Conservation (phyloP, 2,888 invertebrate species). For the Ochlodes sylvanus region DNA sequence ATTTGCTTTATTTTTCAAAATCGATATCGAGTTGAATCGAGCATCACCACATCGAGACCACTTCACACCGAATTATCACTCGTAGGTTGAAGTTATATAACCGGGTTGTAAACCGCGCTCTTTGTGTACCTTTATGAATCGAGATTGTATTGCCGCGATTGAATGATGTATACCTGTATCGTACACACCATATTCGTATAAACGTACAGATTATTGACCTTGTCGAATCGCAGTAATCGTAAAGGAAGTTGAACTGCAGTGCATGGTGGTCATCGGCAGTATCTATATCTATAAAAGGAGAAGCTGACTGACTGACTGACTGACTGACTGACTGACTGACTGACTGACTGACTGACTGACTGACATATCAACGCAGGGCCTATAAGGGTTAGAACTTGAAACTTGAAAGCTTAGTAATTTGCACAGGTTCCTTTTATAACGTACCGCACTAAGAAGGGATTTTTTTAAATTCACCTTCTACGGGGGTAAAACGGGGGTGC, state of each 20-base stretch:
- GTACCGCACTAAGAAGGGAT: too few species aligned
- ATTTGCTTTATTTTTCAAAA: background rate
- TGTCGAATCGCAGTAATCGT: background rate
- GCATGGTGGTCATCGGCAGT: too few species aligned
- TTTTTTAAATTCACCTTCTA: too few species aligned
- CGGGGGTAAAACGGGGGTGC: too few species aligned
- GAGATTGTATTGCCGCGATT: constrained; percentile 13
- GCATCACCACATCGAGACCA: constrained; percentile 7
- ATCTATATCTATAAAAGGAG: too few species aligned
- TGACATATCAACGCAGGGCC: too few species aligned
- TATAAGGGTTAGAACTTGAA: too few species aligned
- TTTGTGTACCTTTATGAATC: constrained; percentile 9
- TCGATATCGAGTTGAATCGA: constrained; percentile 58
- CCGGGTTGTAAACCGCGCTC: constrained; percentile 2
- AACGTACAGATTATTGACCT: background rate
- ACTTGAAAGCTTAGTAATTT: too few species aligned
- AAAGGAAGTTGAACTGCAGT: background rate
- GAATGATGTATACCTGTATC: background rate
- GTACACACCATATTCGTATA: background rate
- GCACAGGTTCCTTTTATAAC: too few species aligned
- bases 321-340: too few species aligned
- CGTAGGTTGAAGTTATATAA: constrained; percentile 14
- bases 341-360: too few species aligned
- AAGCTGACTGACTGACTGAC: too few species aligned
- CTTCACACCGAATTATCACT: constrained; percentile 14